Base-by-base conservation (phyloP, 2,113 vertebrate genomes). In the Sterrhoptilus dennistouni region DNA sequence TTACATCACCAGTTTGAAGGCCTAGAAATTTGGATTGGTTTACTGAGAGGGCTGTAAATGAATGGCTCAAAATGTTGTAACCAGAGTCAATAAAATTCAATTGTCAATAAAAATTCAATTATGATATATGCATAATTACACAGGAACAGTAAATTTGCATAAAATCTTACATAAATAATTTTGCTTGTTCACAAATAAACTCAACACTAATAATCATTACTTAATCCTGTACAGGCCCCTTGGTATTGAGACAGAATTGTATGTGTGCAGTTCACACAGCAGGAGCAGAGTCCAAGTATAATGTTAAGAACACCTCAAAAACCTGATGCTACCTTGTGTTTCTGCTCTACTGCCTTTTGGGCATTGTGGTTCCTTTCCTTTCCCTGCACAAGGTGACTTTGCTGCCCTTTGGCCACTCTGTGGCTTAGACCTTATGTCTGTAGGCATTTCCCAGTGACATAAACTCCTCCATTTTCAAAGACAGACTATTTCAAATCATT, bases 371-470 rank as follows among this genome's bases (percentile, higher is more conserved):
- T 78, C 31, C 15, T 8, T 42, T 90, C 28, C 28, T 74, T 64
- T 16, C 17, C 24, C 19, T n/a, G 14, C 4, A 42, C 6, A 11
- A 56, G 4, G 31, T 36, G 63, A 40, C 6, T 82, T 20, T 47
- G 6, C 29, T 45, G 15, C 24, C 44, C 15, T 84, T 84, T 82
- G 38, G 4, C 8, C 25, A 36, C 15, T 61, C 61, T 80, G 13
- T 11, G 35, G 16, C 36, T 57, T 63, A 63, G 28, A 52, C 33
- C 15, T 78, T 4, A 21, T 0, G 0, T 69, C 8, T 25, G 7
- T 10, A 50, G 17, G 38, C 13, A 45, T 66, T 85, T 88, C 18
- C 11, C 44, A 47, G 18, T n/a, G 29, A 47, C 13, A 65, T 7
- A 5, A 77, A 24, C 0, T 14, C 8, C 17, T 61, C n/a, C 18